Base-by-base conservation (phyloP, 2,797 vertebrate species). In the Anguilla obscura region DNA sequence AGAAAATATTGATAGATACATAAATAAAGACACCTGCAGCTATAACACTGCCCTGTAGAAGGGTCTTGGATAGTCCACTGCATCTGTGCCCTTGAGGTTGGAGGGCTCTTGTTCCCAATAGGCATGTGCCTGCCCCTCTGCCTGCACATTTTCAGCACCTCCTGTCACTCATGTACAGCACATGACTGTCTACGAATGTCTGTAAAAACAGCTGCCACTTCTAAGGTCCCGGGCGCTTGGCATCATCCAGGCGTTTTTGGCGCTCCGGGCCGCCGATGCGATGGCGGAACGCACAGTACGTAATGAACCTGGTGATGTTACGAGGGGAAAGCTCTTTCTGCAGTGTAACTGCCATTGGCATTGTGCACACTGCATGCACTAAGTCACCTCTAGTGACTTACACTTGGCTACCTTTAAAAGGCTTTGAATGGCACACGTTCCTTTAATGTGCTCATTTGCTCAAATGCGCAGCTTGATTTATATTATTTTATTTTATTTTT, bases 181-280 rank as follows among this genome's bases (percentile, higher is more conserved):
- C 76, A 84, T 84, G 58, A 82, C 9, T 80, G 30, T 12, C 87
- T 89, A 92, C 69, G 69, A 91, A 91, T 0, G 87, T 40, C 88
- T 33, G 88, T 90, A 0, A 86, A 27, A 89, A 88, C 94, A 95
- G 94, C 91, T 94, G 93, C 89, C 79, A 85, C 84, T 92, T 71
- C 87, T 56, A 86, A 87, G 87, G 45, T 30, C 84, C 45, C 58
- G 80, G 24, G 9, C 83, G n/a, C 76, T 82, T 76, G 50, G 85
- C 24, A 58, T 82, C 87, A 87, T 50, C 36, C 8, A 12, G 40
- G 33, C 18, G 7, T 82, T 76, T 88, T 85, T 52, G 27, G 21
- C 79, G 58, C n/a, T 71, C 12, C 16, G 74, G 3, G 66, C 56
- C 45, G 84, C 60, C n/a, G 48, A 87, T 82, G 79, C 86, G 9